Evolutionary conservation across 2,888 invertebrate species (phyloP).

Genomic region (Agapostemon virescens): DNA sequence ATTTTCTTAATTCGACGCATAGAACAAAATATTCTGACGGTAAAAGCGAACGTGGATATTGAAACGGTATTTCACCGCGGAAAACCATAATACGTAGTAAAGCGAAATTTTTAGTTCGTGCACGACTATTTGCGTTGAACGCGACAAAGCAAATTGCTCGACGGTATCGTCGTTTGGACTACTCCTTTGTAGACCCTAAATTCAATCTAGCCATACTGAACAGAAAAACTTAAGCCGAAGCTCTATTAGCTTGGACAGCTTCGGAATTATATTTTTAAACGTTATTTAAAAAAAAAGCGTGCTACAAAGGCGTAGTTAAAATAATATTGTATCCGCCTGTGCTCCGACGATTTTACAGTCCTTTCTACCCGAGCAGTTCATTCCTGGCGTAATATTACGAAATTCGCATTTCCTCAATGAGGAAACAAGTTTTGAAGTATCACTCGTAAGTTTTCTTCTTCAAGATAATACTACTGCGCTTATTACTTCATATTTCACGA

Average conservation of each 20-base stretch:
- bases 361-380: neutral
- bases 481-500: slow-evolving; percentile 2
- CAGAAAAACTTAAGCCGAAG: neutral
- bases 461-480: neutral
- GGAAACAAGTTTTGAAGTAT: slow-evolving; percentile 5
- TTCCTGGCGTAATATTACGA: neutral
- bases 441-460: slow-evolving; percentile 4
- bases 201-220: neutral
- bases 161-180: neutral
- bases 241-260: neutral
- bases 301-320: neutral
- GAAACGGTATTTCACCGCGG: neutral
- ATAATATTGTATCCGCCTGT: neutral
- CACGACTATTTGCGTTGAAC: neutral
- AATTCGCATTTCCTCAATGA: neutral
- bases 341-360: neutral
- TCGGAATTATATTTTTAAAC: neutral
- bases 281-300: neutral
- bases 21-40: neutral
- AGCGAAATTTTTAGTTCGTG: neutral
- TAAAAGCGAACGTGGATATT: neutral
- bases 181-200: neutral
- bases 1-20: neutral
- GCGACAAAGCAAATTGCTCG: slow-evolving; percentile 9
- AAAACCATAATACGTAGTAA: neutral